These are phyloP conservation scores for Coluber constrictor DNA, from an alignment of 2,797 vertebrate species.

Conservation along the genomic window DNA sequence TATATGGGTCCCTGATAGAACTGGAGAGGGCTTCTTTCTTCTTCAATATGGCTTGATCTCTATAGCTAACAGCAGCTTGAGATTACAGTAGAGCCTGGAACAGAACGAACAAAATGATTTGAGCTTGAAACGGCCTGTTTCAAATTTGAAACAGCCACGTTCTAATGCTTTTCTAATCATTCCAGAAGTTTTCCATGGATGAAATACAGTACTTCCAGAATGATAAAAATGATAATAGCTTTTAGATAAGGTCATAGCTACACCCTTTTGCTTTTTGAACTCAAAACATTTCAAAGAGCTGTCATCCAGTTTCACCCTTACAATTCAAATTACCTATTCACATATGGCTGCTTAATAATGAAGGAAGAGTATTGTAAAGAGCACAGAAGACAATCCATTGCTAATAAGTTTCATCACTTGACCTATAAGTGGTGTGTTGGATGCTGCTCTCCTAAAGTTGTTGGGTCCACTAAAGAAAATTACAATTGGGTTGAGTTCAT, in stretches of 20 bases:
- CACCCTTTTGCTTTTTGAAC: background rate
- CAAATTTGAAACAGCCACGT: background rate
- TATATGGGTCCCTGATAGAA: no score
- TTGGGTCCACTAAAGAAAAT: background rate
- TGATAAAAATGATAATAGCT: background rate
- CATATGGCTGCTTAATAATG: background rate
- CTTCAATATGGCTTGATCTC: background rate
- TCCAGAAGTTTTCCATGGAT: background rate
- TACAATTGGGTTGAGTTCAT: background rate
- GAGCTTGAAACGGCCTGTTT: background rate
- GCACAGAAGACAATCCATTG: background rate
- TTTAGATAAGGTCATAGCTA: background rate
- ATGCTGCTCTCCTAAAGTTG: background rate
- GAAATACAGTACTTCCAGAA: background rate
- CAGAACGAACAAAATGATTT: background rate
- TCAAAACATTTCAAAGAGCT: background rate
- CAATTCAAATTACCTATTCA: background rate
- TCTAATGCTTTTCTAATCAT: background rate
- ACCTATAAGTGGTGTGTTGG: background rate
- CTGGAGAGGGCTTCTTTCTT: background rate
- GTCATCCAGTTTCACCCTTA: background rate
- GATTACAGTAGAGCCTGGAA: background rate
- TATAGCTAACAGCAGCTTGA: background rate
- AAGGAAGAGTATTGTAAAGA: background rate
- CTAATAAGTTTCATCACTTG: background rate